These are phyloP conservation scores for Pseudomyrmex pallidus DNA, from an alignment of 1,140 invertebrate species.

Conservation along the genomic window DNA sequence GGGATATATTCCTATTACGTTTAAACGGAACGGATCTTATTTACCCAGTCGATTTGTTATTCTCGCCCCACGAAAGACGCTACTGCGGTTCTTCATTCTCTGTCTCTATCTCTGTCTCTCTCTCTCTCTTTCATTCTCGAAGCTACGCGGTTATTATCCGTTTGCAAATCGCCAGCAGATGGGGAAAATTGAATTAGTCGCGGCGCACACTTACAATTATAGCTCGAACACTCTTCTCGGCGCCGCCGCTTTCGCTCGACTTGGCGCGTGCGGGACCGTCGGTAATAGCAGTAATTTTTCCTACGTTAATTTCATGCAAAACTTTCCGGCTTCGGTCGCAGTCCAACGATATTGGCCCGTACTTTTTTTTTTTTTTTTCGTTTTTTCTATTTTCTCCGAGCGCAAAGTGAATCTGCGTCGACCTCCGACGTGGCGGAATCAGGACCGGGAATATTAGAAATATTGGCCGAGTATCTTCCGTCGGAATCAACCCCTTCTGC, in stretches of 20 bases:
- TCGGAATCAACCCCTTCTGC: slow-evolving; percentile 41
- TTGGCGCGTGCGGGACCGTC: slow-evolving; percentile 45
- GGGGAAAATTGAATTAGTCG: slow-evolving; percentile 74
- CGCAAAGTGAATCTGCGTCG: slow-evolving; percentile 47
- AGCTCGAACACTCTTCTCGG: slow-evolving; percentile 5
- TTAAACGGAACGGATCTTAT: slow-evolving; percentile 74
- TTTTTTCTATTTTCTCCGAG: slow-evolving; percentile 51
- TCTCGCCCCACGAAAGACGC: slow-evolving; percentile 49
- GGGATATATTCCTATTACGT: slow-evolving; percentile 62
- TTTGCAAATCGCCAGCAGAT: slow-evolving; percentile 69
- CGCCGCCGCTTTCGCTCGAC: slow-evolving; percentile 8
- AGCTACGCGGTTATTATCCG: slow-evolving; percentile 25
- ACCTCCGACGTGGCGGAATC: neutral
- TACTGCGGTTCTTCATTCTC: slow-evolving; percentile 43
- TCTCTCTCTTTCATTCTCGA: slow-evolving; percentile 1
- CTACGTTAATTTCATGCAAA: slow-evolving; percentile 78
- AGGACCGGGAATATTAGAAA: slow-evolving; percentile 39
- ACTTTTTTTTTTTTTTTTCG: slow-evolving; percentile 57
- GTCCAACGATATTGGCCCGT: slow-evolving; percentile 50
- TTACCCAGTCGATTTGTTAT: slow-evolving; percentile 68
- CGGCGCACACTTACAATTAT: slow-evolving; percentile 71
- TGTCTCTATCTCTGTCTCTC: slow-evolving; percentile 54
- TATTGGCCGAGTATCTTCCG: slow-evolving; percentile 33
- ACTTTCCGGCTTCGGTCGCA: slow-evolving; percentile 69
- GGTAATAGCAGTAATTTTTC: slow-evolving; percentile 78